Conservation (phyloP, 2,797 vertebrate genomes). For the Gobionotothen gibberifrons region DNA sequence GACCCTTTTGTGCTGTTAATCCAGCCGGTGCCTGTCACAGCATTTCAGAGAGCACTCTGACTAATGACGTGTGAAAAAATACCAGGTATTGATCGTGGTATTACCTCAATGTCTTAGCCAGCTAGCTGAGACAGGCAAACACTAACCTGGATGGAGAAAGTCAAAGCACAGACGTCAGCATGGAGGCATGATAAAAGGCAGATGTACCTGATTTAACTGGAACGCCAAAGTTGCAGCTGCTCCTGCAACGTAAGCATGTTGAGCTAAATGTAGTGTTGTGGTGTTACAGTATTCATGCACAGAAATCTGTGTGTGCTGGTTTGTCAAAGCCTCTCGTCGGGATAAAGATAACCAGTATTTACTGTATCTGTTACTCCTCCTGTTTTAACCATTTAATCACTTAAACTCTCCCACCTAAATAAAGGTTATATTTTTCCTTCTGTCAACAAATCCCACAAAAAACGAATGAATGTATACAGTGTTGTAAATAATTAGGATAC, state of each 20-base stretch:
- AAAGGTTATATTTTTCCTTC: background rate
- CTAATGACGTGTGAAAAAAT: conserved; percentile 21
- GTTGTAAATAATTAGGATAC: background rate
- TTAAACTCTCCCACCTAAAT: background rate
- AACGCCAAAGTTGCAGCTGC: conserved; percentile 12
- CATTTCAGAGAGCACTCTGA: conserved; percentile 34
- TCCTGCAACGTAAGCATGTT: conserved; percentile 24
- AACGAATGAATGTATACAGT: background rate
- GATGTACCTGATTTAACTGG: conserved; percentile 26
- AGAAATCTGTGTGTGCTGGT: background rate
- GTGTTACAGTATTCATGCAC: background rate
- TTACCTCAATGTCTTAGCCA: conserved; percentile 5
- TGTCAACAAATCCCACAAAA: background rate
- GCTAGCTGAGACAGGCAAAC: conserved; percentile 38
- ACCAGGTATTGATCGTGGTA: conserved; percentile 20
- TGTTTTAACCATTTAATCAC: conserved; percentile 1
- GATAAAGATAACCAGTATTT: background rate
- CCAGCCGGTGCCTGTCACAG: conserved; percentile 16
- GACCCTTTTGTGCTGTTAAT: conserved; percentile 18
- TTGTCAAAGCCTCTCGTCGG: conserved; percentile 6
- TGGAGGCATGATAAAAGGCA: background rate
- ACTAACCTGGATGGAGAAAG: conserved; percentile 36
- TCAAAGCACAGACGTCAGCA: conserved; percentile 46
- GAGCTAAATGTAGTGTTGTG: background rate
- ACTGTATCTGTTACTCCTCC: background rate